phyloP scores from a whole-genome alignment of 1,140 invertebrate genomes.

The Scaptomyza graminum region DNA sequence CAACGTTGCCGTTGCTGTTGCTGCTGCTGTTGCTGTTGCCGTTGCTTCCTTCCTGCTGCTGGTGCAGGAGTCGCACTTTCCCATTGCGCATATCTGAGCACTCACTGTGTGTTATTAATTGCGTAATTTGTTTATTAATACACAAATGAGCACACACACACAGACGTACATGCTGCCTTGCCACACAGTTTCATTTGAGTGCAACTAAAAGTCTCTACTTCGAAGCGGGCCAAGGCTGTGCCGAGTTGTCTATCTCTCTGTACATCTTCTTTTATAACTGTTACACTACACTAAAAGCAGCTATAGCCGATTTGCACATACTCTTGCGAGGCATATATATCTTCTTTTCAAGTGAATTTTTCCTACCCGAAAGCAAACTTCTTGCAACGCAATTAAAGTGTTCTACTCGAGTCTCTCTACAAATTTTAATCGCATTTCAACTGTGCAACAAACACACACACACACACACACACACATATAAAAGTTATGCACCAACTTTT shows the following conservation, averaged over 20 bases:
- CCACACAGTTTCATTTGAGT: not conserved
- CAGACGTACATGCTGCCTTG: conserved; percentile 15
- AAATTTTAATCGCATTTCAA: conserved; percentile 62
- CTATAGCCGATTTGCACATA: not conserved
- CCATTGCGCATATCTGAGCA: conserved; percentile 71
- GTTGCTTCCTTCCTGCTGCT: conserved; percentile 3
- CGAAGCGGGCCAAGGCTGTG: conserved; percentile 26
- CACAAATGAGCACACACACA: conserved; percentile 44
- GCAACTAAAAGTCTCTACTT: conserved; percentile 1
- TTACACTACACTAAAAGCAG: not conserved
- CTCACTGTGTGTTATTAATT: conserved; percentile 78
- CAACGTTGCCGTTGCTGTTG: not conserved
- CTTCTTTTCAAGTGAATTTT: not conserved
- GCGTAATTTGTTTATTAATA: conserved; percentile 79
- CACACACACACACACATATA: not conserved
- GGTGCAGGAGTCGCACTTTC: conserved; percentile 18
- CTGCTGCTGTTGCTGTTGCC: not conserved
- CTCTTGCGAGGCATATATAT: not conserved
- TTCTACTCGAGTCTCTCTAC: not conserved
- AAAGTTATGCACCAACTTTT: conserved; percentile 36
- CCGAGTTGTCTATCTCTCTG: not conserved
- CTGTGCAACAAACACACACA: conserved; percentile 7
- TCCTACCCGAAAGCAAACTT: not conserved
- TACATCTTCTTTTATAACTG: not conserved
- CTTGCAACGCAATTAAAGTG: conserved; percentile 32